A percentile compares a stretch with the other conserved stretches of the same genome.
Conservation (phyloP, 2,113 vertebrate genomes). For the Benitochromis conjunctus region DNA sequence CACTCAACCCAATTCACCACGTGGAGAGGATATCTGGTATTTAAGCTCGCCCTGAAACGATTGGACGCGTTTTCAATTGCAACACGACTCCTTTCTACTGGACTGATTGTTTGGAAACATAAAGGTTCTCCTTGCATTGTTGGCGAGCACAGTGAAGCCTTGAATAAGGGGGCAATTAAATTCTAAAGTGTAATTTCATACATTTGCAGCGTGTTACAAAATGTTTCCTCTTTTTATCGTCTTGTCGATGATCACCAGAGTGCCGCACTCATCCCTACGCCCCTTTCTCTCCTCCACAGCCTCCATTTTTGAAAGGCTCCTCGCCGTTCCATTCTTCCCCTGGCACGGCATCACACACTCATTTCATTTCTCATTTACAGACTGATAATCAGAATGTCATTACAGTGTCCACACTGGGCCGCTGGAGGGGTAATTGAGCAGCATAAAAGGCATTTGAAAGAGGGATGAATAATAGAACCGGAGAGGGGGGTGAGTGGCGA, state of each 20-base stretch:
- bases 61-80: slow-evolving; percentile 55
- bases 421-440: slow-evolving; percentile 92
- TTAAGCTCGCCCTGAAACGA: slow-evolving; percentile 40
- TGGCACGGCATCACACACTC: slow-evolving; percentile 80
- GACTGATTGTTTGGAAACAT: slow-evolving; percentile 63
- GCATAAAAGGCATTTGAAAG: slow-evolving; percentile 75
- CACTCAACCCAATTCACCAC: neutral
- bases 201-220: slow-evolving; percentile 57
- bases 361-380: slow-evolving; percentile 99
- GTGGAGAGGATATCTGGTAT: slow-evolving; percentile 46
- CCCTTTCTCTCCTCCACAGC: slow-evolving; percentile 18
- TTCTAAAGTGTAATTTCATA: slow-evolving; percentile 71
- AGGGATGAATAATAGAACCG: slow-evolving; percentile 72
- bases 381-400: slow-evolving; percentile 99
- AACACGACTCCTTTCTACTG: slow-evolving; percentile 45
- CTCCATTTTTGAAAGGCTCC: slow-evolving; percentile 67
- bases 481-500: slow-evolving; percentile 53
- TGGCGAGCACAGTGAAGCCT: slow-evolving; percentile 36
- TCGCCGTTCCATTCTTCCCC: slow-evolving; percentile 61
- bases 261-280: slow-evolving; percentile 46
- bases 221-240: slow-evolving; percentile 64
- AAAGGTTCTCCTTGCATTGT: slow-evolving; percentile 62
- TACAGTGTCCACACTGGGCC: slow-evolving; percentile 86
- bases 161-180: slow-evolving; percentile 74
- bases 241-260: slow-evolving; percentile 56